Percentiles rank a stretch among this genome's conserved stretches.
Conservation (phyloP, 2,113 vertebrate species). For the Monopterus albus region DNA sequence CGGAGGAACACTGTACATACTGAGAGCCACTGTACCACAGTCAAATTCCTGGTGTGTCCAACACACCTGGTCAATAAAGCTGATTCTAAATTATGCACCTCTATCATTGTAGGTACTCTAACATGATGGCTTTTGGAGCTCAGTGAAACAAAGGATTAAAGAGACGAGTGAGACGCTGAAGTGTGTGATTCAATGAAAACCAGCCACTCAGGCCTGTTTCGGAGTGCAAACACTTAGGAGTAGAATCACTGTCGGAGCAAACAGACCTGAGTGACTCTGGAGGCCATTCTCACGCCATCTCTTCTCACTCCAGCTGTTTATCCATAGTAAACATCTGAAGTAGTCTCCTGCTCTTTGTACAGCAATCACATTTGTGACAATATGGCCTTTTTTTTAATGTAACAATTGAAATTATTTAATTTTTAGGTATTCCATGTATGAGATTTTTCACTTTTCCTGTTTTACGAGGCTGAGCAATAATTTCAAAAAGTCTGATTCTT, state of each 20-base stretch:
- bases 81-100: constrained; percentile 30
- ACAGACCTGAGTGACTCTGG: constrained; percentile 47
- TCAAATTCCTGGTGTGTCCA: too few relatives aligned
- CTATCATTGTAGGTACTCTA: constrained; percentile 45
- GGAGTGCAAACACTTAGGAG: constrained; percentile 64
- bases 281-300: constrained; percentile 44
- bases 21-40: too few relatives aligned
- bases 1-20: too few relatives aligned
- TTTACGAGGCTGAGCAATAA: background rate
- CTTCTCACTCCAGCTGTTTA: background rate
- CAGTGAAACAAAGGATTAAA: constrained; percentile 59
- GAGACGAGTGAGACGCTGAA: constrained; percentile 32
- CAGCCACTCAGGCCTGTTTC: constrained; percentile 62
- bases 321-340: constrained; percentile 14
- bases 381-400: background rate
- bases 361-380: background rate
- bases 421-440: background rate
- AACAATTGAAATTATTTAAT: constrained; percentile 4
- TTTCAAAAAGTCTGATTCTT: constrained; percentile 4
- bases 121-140: constrained; percentile 61
- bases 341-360: background rate
- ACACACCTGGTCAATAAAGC: too few relatives aligned
- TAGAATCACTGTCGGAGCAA: constrained; percentile 53
- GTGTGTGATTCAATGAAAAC: constrained; percentile 63
- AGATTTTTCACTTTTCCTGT: background rate